Percentiles rank a stretch among this genome's conserved stretches.
Evolutionary conservation across 2,113 vertebrate species (phyloP).

Genomic region (Cromileptes altivelis): DNA sequence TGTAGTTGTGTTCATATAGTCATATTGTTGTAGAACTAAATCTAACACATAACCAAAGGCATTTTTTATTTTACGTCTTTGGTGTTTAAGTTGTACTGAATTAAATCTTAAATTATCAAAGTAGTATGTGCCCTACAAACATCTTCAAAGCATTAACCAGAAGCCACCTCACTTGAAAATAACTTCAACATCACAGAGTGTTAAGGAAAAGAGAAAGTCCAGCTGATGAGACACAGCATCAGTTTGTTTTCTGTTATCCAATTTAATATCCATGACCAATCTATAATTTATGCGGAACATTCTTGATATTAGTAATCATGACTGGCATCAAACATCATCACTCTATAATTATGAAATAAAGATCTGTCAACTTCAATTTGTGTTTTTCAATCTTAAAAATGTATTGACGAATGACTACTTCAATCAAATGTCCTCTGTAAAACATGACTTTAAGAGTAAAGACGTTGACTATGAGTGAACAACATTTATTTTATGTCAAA

Average conservation of each 20-base stretch:
- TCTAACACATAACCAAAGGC: background rate
- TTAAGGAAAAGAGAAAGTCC: background rate
- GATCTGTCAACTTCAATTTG: conserved; percentile 56
- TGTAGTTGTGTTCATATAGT: background rate
- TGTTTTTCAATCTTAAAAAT: conserved; percentile 2
- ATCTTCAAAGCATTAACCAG: background rate
- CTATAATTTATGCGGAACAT: conserved; percentile 27
- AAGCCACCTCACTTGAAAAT: background rate
- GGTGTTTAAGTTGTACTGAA: background rate
- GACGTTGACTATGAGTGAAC: background rate
- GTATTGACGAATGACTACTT: background rate
- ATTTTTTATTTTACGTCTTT: background rate
- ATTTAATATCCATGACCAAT: conserved; percentile 43
- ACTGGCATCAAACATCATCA: conserved; percentile 47
- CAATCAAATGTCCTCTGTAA: background rate
- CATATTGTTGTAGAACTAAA: background rate
- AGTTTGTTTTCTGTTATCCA: background rate
- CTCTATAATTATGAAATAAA: conserved; percentile 53
- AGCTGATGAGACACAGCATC: conserved; percentile 1
- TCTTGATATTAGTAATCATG: conserved; percentile 48
- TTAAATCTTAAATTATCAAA: background rate
- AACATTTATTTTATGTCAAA: background rate
- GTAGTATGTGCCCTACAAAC: background rate
- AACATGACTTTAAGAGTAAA: background rate
- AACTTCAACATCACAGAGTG: background rate